phyloP scores from a whole-genome alignment of 1,140 invertebrate genomes.

The Drosophila subpulchrella region DNA sequence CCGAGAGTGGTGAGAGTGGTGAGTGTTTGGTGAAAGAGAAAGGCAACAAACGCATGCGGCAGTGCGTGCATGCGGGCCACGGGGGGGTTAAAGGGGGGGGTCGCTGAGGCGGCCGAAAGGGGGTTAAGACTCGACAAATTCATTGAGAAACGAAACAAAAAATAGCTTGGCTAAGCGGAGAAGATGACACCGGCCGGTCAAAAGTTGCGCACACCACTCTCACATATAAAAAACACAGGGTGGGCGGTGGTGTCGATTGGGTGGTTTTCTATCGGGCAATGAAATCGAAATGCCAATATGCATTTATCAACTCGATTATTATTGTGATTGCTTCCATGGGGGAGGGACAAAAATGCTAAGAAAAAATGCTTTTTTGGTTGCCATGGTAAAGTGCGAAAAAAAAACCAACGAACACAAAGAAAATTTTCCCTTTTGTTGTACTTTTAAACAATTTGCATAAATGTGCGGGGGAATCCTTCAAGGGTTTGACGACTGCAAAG shows the following conservation, averaged over 20 bases:
- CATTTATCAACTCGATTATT: constrained; percentile 47
- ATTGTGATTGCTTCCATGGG: constrained; percentile 19
- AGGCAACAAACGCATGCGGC: constrained; percentile 64
- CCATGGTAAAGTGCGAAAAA: constrained; percentile 40
- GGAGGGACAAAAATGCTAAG: constrained; percentile 1
- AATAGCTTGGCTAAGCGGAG: constrained; percentile 51
- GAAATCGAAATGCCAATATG: constrained; percentile 55
- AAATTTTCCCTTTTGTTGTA: constrained; percentile 29
- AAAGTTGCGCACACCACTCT: constrained; percentile 37
- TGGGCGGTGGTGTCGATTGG: constrained; percentile 30
- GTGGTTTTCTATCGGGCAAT: constrained; percentile 24
- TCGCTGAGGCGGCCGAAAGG: constrained; percentile 3
- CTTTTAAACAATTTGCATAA: constrained; percentile 49
- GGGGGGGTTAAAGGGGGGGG: constrained; percentile 5
- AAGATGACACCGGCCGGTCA: constrained; percentile 77
- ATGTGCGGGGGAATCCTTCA: constrained; percentile 22
- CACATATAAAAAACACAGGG: constrained; percentile 4
- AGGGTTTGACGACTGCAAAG: constrained; percentile 30
- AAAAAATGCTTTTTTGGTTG: constrained; percentile 23
- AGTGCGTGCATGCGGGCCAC: constrained; percentile 50
- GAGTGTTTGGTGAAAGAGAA: constrained; percentile 80
- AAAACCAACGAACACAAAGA: constrained; percentile 3
- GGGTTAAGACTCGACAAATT: constrained; percentile 43
- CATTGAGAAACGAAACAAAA: constrained; percentile 73
- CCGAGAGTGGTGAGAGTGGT: constrained; percentile 61